Percentiles rank a stretch among this genome's conserved stretches.
Evolutionary conservation across 2,797 vertebrate species (phyloP).

Genomic region (Phoeniculus purpureus): DNA sequence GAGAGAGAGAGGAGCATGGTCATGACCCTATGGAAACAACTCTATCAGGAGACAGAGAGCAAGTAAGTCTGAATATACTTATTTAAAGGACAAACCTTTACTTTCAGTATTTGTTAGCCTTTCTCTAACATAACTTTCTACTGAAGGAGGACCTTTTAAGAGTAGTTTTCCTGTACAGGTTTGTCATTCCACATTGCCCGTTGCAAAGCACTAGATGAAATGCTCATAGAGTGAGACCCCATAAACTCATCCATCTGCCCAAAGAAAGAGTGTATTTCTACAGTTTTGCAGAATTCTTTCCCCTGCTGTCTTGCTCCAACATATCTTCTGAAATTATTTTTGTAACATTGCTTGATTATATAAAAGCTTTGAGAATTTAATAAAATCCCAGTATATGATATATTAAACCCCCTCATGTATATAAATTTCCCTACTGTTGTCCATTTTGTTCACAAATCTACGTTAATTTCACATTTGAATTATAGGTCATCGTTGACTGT

Average conservation of each 20-base stretch:
- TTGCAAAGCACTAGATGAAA: not conserved
- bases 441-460: not conserved
- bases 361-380: not conserved
- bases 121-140: not conserved
- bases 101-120: not conserved
- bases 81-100: not conserved
- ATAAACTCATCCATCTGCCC: not conserved
- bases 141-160: not conserved
- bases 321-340: not conserved
- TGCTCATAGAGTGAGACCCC: not conserved
- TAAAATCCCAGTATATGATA: not conserved
- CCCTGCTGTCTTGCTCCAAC: not conserved
- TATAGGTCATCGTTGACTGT: not conserved
- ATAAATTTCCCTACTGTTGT: not conserved
- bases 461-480: not conserved
- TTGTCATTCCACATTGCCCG: not conserved
- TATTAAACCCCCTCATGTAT: not conserved
- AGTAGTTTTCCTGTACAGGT: not conserved
- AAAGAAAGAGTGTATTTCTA: not conserved
- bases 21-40: not conserved
- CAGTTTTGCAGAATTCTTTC: not conserved
- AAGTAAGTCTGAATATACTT: not conserved
- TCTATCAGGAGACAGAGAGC: not conserved
- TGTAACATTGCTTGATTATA: not conserved
- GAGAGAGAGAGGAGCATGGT: not conserved